Percentiles rank a stretch among this genome's conserved stretches.
These are phyloP conservation scores for Drosophila pachea DNA, from an alignment of 1,140 invertebrate genomes.

Conservation along the genomic window DNA sequence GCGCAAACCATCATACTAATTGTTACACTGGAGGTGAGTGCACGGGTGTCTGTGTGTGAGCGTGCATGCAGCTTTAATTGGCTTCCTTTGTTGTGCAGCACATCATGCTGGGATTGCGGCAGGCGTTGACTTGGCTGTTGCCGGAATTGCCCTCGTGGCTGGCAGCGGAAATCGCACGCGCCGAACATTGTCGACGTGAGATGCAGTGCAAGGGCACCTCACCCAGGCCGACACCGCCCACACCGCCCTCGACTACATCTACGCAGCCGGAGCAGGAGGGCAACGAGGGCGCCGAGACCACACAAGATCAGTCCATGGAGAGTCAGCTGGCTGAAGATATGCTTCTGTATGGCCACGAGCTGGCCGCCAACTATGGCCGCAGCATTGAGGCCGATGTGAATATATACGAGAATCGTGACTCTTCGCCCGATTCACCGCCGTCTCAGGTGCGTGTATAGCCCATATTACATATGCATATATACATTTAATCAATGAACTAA, in stretches of 20 bases:
- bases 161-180: constrained; percentile 91
- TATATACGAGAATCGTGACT: constrained; percentile 73
- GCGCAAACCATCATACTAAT: constrained; percentile 93
- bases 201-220: constrained; percentile 81
- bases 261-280: constrained; percentile 73
- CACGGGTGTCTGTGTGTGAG: background rate
- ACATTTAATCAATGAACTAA: background rate
- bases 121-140: constrained; percentile 85
- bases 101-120: constrained; percentile 90
- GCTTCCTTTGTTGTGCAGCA: constrained; percentile 82
- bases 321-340: constrained; percentile 74
- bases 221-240: constrained; percentile 76
- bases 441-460: constrained; percentile 61
- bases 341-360: constrained; percentile 63
- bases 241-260: constrained; percentile 75
- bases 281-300: constrained; percentile 35
- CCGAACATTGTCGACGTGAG: constrained; percentile 88
- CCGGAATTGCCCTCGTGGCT: constrained; percentile 96
- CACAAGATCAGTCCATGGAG: constrained; percentile 72
- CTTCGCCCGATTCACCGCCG: constrained; percentile 75
- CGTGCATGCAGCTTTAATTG: background rate
- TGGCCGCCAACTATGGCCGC: constrained; percentile 41
- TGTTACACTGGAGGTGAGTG: constrained; percentile 87
- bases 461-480: background rate
- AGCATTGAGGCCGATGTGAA: constrained; percentile 75